Evolutionary conservation across 2,113 vertebrate genomes (phyloP).

Genomic region (Phaethon lepturus): DNA sequence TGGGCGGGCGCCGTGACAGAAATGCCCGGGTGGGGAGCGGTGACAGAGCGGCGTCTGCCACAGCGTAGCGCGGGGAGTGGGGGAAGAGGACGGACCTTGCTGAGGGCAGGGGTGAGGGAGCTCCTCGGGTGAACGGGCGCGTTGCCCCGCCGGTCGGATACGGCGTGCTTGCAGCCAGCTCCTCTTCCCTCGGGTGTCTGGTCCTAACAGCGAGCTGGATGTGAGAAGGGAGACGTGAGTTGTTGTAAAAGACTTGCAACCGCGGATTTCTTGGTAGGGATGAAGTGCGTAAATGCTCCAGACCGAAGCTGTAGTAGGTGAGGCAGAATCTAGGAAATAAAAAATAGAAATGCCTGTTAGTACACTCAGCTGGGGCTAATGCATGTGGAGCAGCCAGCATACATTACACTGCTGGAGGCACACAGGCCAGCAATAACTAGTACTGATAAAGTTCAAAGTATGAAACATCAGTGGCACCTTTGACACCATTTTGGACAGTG

Average conservation of each 20-base stretch:
- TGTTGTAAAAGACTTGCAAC: fast-evolving
- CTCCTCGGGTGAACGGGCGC: background rate
- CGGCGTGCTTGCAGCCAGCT: background rate
- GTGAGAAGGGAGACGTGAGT: background rate
- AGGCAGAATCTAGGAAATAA: background rate
- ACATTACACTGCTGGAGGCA: fast-evolving
- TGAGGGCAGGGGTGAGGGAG: background rate
- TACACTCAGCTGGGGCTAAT: fast-evolving
- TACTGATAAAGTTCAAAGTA: no score
- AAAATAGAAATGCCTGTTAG: background rate
- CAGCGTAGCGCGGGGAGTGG: background rate
- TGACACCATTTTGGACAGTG: background rate
- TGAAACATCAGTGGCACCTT: background rate
- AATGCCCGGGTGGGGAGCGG: background rate
- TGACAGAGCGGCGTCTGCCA: no score
- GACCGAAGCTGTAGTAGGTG: background rate
- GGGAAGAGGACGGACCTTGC: background rate
- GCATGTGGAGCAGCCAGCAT: fast-evolving
- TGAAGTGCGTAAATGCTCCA: background rate
- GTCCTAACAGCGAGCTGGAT: fast-evolving
- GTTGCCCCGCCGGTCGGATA: fast-evolving
- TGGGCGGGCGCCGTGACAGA: background rate
- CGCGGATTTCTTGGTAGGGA: fast-evolving
- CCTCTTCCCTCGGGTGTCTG: fast-evolving
- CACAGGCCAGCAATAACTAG: fast-evolving